Conservation (phyloP, 2,888 invertebrate species). For the Adela reaumurella region DNA sequence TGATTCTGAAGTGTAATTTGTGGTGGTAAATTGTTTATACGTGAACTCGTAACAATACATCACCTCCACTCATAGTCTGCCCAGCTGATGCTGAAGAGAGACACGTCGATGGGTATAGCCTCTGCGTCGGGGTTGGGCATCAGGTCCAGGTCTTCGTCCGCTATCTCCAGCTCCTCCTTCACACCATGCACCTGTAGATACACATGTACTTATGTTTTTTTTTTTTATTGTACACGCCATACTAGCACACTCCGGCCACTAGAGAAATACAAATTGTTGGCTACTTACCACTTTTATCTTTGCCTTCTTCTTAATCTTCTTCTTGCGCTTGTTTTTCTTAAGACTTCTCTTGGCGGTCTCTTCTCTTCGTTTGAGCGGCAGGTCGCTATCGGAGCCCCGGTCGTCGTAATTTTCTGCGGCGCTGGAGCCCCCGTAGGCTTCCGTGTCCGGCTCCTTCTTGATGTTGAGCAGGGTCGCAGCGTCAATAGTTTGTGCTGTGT, state of each 20-base stretch:
- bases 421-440: constrained; percentile 15
- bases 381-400: constrained; percentile 26
- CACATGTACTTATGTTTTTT: no score
- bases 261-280: no score
- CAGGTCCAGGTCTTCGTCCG: constrained; percentile 4
- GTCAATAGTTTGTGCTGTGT: constrained; percentile 18
- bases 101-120: constrained; percentile 12
- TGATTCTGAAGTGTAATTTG: no score
- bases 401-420: constrained; percentile 16
- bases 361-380: constrained; percentile 28
- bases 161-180: constrained; percentile 1
- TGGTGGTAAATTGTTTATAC: no score
- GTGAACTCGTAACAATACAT: no score
- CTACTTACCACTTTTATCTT: constrained; percentile 5
- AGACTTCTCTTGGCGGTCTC: constrained; percentile 18
- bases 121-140: constrained; percentile 10
- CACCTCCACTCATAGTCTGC: constrained; percentile 31
- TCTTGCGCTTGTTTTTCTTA: constrained; percentile 16
- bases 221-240: no score
- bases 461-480: constrained; percentile 20
- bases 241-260: no score
- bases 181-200: no score
- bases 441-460: constrained; percentile 27
- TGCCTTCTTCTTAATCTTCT: constrained; percentile 3
- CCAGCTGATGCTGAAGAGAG: constrained; percentile 25